These are phyloP conservation scores for Lucilia cuprina DNA, from an alignment of 1,140 invertebrate species.

Conservation along the genomic window DNA sequence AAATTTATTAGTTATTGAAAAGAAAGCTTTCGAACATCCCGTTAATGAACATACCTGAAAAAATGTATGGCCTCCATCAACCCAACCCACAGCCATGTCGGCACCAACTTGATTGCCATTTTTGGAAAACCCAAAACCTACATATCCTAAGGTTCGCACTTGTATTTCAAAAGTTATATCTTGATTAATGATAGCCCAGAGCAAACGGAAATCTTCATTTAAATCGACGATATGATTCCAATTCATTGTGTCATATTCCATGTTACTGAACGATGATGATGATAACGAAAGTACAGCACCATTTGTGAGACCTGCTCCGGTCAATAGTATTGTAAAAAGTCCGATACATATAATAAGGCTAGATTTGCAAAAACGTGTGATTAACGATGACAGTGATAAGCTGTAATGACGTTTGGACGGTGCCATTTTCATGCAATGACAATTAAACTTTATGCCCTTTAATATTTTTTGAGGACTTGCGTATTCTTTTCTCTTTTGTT, in stretches of 20 bases:
- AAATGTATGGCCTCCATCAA: slow-evolving; percentile 70
- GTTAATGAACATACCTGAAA: slow-evolving; percentile 65
- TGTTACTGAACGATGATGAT: background rate
- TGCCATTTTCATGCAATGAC: slow-evolving; percentile 8
- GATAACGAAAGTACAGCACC: background rate
- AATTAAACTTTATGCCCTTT: background rate
- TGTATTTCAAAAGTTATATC: slow-evolving; percentile 78
- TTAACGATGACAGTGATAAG: slow-evolving; percentile 35
- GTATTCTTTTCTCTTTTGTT: background rate
- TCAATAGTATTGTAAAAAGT: background rate
- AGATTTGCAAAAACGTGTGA: slow-evolving; percentile 14
- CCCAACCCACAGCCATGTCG: slow-evolving; percentile 75
- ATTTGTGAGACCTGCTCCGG: background rate
- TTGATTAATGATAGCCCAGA: slow-evolving; percentile 64
- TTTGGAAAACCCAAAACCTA: slow-evolving; percentile 78
- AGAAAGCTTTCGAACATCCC: background rate
- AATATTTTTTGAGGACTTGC: too few relatives aligned
- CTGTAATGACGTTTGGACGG: slow-evolving; percentile 16
- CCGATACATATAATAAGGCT: slow-evolving; percentile 4
- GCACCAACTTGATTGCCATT: slow-evolving; percentile 70
- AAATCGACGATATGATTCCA: slow-evolving; percentile 52
- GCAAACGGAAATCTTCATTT: slow-evolving; percentile 62
- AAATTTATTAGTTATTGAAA: background rate
- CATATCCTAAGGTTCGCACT: slow-evolving; percentile 76
- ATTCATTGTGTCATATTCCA: slow-evolving; percentile 18